Evolutionary conservation across 92 coral and sea anemone genomes (phyloP).

Genomic region (Parazoanthus atlanticus): DNA sequence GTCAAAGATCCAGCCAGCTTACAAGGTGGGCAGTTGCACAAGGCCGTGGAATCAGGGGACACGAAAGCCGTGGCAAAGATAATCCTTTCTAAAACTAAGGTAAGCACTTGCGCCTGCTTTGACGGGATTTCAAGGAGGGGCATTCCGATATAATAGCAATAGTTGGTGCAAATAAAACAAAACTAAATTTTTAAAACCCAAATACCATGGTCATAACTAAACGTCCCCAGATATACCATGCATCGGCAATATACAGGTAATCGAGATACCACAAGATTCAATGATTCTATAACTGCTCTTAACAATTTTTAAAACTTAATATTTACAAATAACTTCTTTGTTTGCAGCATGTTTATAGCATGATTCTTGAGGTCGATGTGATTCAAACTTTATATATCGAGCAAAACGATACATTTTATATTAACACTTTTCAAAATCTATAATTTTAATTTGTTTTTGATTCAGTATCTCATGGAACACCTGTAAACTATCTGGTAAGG

Average conservation of each 20-base stretch:
- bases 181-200: neutral
- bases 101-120: neutral
- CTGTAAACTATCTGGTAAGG: too few relatives aligned
- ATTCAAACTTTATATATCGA: too few relatives aligned
- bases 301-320: too few relatives aligned
- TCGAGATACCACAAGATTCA: neutral
- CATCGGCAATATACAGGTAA: neutral
- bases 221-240: neutral
- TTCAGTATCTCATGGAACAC: too few relatives aligned
- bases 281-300: neutral
- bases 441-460: too few relatives aligned
- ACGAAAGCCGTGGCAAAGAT: conserved; percentile 72
- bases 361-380: too few relatives aligned
- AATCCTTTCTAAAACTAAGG: conserved; percentile 73
- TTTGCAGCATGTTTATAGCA: too few relatives aligned
- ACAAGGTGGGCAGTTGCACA: conserved; percentile 68
- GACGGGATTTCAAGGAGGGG: neutral
- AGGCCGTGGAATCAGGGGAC: conserved; percentile 77
- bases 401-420: too few relatives aligned
- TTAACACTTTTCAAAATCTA: too few relatives aligned
- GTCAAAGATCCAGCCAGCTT: conserved; percentile 78
- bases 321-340: too few relatives aligned
- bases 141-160: too few relatives aligned
- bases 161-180: neutral
- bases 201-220: neutral